These are phyloP conservation scores for Blera fallax DNA, from an alignment of 2,888 invertebrate genomes.

Conservation along the genomic window DNA sequence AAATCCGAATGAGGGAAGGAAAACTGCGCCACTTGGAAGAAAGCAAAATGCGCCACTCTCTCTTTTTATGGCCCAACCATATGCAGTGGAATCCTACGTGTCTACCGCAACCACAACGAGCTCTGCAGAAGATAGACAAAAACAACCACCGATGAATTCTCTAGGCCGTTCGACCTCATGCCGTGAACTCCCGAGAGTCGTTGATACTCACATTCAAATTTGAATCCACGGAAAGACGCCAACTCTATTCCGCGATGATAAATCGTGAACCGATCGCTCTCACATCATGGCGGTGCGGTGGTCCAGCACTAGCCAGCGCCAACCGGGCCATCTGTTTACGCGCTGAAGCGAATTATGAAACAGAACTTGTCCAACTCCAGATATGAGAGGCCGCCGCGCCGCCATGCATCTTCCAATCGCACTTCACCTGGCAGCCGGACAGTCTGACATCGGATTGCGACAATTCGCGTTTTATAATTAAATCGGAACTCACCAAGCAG, in stretches of 20 bases:
- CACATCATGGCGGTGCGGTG: constrained; percentile 17
- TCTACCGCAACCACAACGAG: constrained; percentile 16
- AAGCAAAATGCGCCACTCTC: constrained; percentile 61
- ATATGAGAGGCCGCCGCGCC: constrained; percentile 43
- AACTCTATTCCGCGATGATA: constrained; percentile 38
- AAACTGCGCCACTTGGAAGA: constrained; percentile 50
- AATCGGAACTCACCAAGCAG: constrained; percentile 34
- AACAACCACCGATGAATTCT: constrained; percentile 31
- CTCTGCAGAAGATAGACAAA: constrained; percentile 37
- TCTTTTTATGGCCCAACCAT: constrained; percentile 48
- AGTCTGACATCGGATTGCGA: constrained; percentile 54
- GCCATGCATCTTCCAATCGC: constrained; percentile 55
- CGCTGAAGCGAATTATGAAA: constrained; percentile 68
- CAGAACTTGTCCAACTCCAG: constrained; percentile 50
- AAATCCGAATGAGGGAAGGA: constrained; percentile 37
- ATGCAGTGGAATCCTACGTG: constrained; percentile 36
- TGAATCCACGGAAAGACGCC: not conserved
- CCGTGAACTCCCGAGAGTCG: constrained; percentile 61
- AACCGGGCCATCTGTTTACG: constrained; percentile 52
- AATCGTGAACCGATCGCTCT: constrained; percentile 48
- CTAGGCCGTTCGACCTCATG: constrained; percentile 66
- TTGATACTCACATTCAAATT: constrained; percentile 54
- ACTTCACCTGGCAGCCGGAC: constrained; percentile 35
- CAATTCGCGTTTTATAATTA: constrained; percentile 66
- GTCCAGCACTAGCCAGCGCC: not conserved